Base-by-base conservation (phyloP, 2,888 invertebrate species). In the Pyrochroa serraticornis region DNA sequence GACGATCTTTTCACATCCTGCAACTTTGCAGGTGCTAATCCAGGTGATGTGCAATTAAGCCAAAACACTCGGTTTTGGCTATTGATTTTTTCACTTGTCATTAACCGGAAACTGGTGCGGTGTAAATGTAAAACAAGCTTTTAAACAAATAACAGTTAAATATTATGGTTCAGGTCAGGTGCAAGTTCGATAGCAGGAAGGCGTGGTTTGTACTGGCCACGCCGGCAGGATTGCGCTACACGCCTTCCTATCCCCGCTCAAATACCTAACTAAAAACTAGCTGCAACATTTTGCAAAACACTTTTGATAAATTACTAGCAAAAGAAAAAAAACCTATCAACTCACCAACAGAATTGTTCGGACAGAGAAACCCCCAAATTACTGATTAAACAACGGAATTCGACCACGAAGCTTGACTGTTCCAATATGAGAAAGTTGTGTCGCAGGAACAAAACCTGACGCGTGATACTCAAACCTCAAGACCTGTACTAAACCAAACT, bases 91-190 rank as follows among this genome's bases (percentile, higher is more conserved):
- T 42, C 42, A 32, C 47, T 56, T 48, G 33, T 47, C 43, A 41
- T 32, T 30, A 44, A 34, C 46, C 48, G 56, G 35, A 43, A 43
- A 50, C 31, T 36, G 38, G 8, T 33, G 13, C 42, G 33, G 12
- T 14, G 38, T n/a, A 36, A 47, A 35, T 47, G 34, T 9, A 70
- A 69, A 71, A 70, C 71, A 69, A 66, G 68, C 63, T 69, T 71
- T 72, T 71, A 73, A 74, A 74, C 69, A 72, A 73, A 71, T 71
- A 72, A 65, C 62, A 51, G 65, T 64, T 66, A 60, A 63, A 67
- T 69, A 69, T 72, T 68, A 71, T 69, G 71, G 75, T 72, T 74
- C 78, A 78, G 78, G 77, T 74, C 78, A 78, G 78, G 77, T 78
- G 77, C 71, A 71, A 74, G 72, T 76, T 76, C 74, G 75, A 78